Evolutionary conservation across 2,113 vertebrate genomes (phyloP).

Genomic region (Fregetta grallaria): DNA sequence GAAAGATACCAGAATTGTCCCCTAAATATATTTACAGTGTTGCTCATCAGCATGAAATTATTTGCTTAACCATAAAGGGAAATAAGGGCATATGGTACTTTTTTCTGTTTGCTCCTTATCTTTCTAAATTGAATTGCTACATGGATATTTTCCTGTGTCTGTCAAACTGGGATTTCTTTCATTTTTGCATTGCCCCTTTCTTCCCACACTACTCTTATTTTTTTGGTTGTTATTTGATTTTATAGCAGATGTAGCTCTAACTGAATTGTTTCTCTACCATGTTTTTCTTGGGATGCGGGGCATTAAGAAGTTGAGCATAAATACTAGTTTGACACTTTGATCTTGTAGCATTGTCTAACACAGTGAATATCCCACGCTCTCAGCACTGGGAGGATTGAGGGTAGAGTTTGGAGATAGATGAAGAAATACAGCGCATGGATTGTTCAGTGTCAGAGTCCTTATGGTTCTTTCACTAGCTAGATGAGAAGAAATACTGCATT

Average conservation of each 20-base stretch:
- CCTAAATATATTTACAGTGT: neutral
- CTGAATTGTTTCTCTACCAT: neutral
- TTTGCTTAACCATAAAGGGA: neutral
- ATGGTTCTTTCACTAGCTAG: neutral
- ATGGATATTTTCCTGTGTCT: neutral
- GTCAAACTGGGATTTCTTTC: neutral
- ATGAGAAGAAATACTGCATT: neutral
- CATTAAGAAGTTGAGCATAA: neutral
- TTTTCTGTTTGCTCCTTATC: neutral
- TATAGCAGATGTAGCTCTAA: neutral
- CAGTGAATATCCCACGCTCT: neutral
- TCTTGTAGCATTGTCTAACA: neutral
- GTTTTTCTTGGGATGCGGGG: neutral
- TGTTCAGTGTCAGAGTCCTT: neutral
- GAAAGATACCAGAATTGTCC: neutral
- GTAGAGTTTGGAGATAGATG: neutral
- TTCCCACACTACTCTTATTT: neutral
- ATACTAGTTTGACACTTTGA: neutral
- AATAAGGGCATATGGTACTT: neutral
- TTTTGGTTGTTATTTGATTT: neutral
- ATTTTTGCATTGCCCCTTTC: neutral
- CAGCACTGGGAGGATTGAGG: neutral
- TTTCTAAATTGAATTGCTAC: neutral
- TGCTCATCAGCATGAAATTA: neutral
- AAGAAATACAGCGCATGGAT: neutral